Evolutionary conservation across 2,113 vertebrate species (phyloP).

Genomic region (Protobothrops flavoviridis): DNA sequence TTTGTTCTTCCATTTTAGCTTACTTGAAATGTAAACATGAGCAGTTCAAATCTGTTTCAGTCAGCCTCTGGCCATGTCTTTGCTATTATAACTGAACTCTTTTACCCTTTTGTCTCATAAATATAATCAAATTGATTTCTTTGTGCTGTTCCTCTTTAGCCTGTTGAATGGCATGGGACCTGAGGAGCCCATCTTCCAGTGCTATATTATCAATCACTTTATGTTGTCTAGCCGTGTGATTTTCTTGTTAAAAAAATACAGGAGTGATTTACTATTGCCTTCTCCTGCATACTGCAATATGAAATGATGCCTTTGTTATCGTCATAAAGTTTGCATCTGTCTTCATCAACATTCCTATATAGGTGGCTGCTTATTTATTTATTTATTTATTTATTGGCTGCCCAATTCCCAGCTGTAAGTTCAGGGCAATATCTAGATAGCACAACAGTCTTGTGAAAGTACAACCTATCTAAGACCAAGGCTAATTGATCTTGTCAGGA

Average conservation of each 20-base stretch:
- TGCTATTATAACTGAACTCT: not conserved
- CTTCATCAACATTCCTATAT: not conserved
- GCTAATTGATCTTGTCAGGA: not conserved
- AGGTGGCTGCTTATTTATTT: not conserved
- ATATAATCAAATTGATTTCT: not conserved
- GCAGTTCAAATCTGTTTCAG: not conserved
- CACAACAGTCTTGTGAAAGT: not conserved
- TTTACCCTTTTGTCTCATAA: not conserved
- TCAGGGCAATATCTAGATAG: not conserved
- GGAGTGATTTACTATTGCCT: not conserved
- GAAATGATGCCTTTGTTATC: not conserved
- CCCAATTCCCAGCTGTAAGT: not conserved
- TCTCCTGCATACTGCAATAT: not conserved
- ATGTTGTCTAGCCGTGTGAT: not conserved
- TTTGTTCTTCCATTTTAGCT: not conserved
- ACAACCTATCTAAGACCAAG: not conserved
- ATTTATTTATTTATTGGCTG: not conserved
- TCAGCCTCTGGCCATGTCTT: not conserved
- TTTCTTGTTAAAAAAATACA: not conserved
- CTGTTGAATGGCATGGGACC: not conserved
- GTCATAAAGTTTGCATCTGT: not conserved
- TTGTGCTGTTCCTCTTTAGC: not conserved
- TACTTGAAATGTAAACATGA: not conserved
- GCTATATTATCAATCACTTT: not conserved
- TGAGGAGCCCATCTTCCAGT: not conserved